phyloP scores from a whole-genome alignment of 2,888 invertebrate species.

The Pheosia gnoma region DNA sequence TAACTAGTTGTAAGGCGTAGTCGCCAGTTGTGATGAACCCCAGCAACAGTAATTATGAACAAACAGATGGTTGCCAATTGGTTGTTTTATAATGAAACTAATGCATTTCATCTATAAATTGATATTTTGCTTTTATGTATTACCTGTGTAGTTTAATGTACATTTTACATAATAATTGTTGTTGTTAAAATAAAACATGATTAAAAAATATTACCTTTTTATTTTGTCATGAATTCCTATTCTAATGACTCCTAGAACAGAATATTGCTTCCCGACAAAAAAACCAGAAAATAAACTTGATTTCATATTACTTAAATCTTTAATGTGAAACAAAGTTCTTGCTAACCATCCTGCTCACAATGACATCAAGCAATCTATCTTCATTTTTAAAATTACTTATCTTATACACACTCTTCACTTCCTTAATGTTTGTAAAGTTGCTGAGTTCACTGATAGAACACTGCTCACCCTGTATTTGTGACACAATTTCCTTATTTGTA shows the following conservation, averaged over 20 bases:
- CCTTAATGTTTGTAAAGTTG: conserved; percentile 71
- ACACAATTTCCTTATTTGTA: conserved; percentile 60
- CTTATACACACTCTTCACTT: conserved; percentile 85
- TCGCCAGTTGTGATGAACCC: conserved; percentile 24
- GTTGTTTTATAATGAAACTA: conserved; percentile 42
- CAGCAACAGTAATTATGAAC: conserved; percentile 30
- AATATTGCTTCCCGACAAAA: no score
- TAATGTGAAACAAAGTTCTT: conserved; percentile 83
- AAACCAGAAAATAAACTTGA: no score
- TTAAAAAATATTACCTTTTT: conserved; percentile 30
- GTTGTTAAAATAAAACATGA: conserved; percentile 78
- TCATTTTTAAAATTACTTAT: conserved; percentile 78
- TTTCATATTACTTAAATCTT: conserved; percentile 17
- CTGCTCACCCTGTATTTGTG: conserved; percentile 81
- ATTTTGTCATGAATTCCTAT: conserved; percentile 6
- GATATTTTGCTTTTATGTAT: conserved; percentile 70
- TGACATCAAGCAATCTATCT: conserved; percentile 78
- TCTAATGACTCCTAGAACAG: no score
- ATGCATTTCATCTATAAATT: conserved; percentile 60
- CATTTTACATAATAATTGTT: conserved; percentile 80
- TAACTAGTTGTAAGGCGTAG: conserved; percentile 27
- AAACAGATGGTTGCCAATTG: conserved; percentile 38
- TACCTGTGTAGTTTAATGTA: conserved; percentile 72
- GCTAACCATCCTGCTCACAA: conserved; percentile 87
- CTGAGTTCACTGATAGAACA: conserved; percentile 74